These are phyloP conservation scores for Limnephilus marmoratus DNA, from an alignment of 2,888 invertebrate genomes.

Conservation along the genomic window DNA sequence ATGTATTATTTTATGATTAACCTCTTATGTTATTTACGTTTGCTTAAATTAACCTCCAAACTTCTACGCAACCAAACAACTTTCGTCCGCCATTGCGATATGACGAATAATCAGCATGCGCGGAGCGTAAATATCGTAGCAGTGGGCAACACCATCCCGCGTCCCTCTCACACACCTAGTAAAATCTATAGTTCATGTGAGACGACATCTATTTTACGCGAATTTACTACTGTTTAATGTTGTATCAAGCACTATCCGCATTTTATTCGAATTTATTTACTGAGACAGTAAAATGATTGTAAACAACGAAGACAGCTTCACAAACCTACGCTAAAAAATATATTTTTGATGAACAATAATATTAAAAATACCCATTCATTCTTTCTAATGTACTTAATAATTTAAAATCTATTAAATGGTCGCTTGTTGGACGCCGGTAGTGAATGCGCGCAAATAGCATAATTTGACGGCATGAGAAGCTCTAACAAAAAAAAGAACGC, in stretches of 20 bases:
- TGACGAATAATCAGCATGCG: slow-evolving; percentile 56
- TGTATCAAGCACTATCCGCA: slow-evolving; percentile 15
- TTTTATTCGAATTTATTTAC: slow-evolving; percentile 19
- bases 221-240: slow-evolving; percentile 42
- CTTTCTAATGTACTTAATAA: neutral
- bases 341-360: neutral
- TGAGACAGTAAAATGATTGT: neutral
- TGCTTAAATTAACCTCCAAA: slow-evolving; percentile 61
- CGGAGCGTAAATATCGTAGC: slow-evolving; percentile 40
- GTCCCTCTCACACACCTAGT: slow-evolving; percentile 41
- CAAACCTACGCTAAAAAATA: neutral
- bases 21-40: slow-evolving; percentile 53
- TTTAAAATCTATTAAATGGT: slow-evolving; percentile 39
- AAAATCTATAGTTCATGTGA: neutral
- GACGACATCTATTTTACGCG: slow-evolving; percentile 23
- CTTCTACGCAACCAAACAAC: slow-evolving; percentile 57
- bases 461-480: neutral
- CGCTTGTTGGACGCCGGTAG: slow-evolving; percentile 52
- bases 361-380: neutral
- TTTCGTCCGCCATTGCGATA: slow-evolving; percentile 58
- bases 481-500: neutral
- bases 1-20: slow-evolving; percentile 18
- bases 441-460: slow-evolving; percentile 25
- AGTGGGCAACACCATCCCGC: slow-evolving; percentile 47
- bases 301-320: neutral